phyloP scores from a whole-genome alignment of 2,113 vertebrate species.

The Pollachius pollachius region DNA sequence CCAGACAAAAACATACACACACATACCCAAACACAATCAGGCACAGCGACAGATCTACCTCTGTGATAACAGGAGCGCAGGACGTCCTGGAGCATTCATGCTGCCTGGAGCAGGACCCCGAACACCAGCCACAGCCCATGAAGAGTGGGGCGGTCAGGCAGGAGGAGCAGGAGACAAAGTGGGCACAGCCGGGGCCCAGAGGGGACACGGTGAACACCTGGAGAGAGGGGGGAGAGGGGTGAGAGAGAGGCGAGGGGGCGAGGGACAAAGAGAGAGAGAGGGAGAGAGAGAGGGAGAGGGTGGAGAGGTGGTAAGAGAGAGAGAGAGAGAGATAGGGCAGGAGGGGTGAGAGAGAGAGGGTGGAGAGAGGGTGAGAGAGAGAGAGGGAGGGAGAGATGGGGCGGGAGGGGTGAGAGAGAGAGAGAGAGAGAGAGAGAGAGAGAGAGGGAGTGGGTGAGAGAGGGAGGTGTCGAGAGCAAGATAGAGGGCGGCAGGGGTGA shows the following conservation, averaged over 20 bases:
- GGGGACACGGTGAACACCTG: constrained; percentile 84
- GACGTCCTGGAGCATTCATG: constrained; percentile 73
- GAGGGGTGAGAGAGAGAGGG: no score
- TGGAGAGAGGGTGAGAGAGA: no score
- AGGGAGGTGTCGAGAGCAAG: no score
- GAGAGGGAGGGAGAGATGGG: no score
- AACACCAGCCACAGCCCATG: constrained; percentile 93
- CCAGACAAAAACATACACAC: no score
- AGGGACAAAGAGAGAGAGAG: not conserved
- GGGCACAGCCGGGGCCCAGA: constrained; percentile 85
- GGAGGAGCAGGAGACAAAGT: constrained; percentile 81
- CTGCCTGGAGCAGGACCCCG: constrained; percentile 66
- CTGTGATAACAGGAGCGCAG: constrained; percentile 81
- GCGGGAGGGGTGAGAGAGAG: no score
- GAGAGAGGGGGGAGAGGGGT: not conserved
- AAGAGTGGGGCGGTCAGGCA: constrained; percentile 83
- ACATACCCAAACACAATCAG: no score
- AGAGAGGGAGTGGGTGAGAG: no score
- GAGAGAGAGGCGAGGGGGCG: not conserved
- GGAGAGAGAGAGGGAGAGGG: not conserved
- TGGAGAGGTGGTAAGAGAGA: not conserved
- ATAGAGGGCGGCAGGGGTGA: no score
- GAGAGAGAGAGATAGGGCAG: no score
- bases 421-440: no score
- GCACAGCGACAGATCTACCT: constrained; percentile 62